phyloP scores from a whole-genome alignment of 2,888 invertebrate species.

The Diarsia rubi region DNA sequence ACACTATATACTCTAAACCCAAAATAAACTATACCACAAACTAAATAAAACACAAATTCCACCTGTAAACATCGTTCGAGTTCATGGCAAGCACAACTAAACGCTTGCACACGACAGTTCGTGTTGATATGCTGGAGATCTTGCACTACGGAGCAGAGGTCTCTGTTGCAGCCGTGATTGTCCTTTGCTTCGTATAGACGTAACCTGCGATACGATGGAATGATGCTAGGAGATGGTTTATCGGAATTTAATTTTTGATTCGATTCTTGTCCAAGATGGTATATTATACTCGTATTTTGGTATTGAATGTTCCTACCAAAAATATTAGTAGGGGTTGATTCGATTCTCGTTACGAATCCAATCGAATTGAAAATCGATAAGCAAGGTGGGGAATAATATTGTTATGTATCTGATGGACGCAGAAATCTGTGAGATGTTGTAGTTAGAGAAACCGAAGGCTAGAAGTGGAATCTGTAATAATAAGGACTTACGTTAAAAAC shows the following conservation, averaged over 20 bases:
- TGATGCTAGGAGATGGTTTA: conserved; percentile 5
- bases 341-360: background rate
- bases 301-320: conserved; percentile 1
- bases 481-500: too few relatives aligned
- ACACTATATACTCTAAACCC: background rate
- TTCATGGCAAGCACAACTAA: conserved; percentile 77
- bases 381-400: background rate
- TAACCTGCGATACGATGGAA: conserved; percentile 77
- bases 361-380: background rate
- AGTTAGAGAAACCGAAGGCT: background rate
- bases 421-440: background rate
- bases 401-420: background rate
- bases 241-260: background rate
- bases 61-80: conserved; percentile 86
- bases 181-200: conserved; percentile 80
- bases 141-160: conserved; percentile 79
- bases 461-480: background rate
- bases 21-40: background rate
- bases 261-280: background rate
- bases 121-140: conserved; percentile 85
- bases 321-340: background rate
- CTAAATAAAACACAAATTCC: conserved; percentile 18
- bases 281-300: background rate
- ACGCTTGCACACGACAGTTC: conserved; percentile 83
- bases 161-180: conserved; percentile 72